Base-by-base conservation (phyloP, 2,113 vertebrate genomes). In the Pseudorectes ferrugineus region DNA sequence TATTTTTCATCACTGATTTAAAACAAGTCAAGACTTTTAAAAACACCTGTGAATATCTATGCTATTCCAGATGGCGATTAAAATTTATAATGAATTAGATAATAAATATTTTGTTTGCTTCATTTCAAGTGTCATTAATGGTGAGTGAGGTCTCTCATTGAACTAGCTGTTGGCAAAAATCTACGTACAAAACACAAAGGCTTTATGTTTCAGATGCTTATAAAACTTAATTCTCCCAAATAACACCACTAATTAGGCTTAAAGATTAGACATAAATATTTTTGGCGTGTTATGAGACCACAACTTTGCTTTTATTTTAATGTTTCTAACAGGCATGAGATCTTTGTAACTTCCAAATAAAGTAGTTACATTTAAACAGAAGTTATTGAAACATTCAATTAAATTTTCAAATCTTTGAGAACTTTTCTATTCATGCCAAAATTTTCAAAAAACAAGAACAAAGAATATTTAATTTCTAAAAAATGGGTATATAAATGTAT, bases 21-120 rank as follows among this genome's bases (percentile, higher is more conserved):
- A 89, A 94, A 70, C 46, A 77, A 58, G 28, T 58, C 74, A 82
- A 62, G 70, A 25, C 49, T 89, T 93, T 40, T 23, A 57, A 89
- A 70, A 91, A 51, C 1, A 14, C 55, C 61, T 94, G 61, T 92
- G 86, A 91, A 71, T 63, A 42, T 45, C 20, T 52, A 23, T 1
- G 15, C 48, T 85, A 24, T 57, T 92, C 25, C 20, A 95, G 65
- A 65, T 72, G 61, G 20, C 0, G 0, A 77, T 91, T 91, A 91
- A 81, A 82, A 65, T 87, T 59, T 72, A 25, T 68, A 72, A 81
- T 68, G 13, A 89, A 72, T 75, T 63, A 84, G 40, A 79, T 78
- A 75, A 92, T 88, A 94, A 92, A 62, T 71, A 93, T 66, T 95
- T 94, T 97, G 62, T 76, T 94, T 94, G 48, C 52, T 82, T 77